Evolutionary conservation across 1,140 invertebrate species (phyloP).

Genomic region (Cherax quadricarinatus): DNA sequence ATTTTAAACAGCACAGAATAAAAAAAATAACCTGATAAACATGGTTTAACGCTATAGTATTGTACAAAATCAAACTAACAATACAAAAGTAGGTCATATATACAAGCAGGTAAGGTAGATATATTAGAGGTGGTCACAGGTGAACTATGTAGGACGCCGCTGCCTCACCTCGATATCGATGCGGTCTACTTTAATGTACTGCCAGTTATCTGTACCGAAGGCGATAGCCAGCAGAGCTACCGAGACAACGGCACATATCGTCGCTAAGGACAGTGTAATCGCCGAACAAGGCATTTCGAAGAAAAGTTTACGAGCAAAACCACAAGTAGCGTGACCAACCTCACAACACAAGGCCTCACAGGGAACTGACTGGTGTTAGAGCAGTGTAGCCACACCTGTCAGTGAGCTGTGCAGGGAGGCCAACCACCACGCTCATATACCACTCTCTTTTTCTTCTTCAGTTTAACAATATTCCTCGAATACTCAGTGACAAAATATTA

Average conservation of each 20-base stretch:
- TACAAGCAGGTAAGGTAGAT: too few species aligned
- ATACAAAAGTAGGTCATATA: too few species aligned
- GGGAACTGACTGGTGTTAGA: constrained; percentile 42
- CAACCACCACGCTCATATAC: not conserved
- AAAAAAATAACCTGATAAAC: too few species aligned
- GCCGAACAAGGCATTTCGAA: constrained; percentile 92
- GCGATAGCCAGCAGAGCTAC: constrained; percentile 93
- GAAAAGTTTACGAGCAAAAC: not conserved
- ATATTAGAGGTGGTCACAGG: too few species aligned
- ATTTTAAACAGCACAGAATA: too few species aligned
- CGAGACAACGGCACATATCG: constrained; percentile 94
- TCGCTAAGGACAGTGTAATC: constrained; percentile 94
- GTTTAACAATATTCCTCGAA: not conserved
- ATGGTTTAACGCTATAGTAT: too few species aligned
- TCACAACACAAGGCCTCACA: constrained; percentile 44
- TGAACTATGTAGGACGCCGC: too few species aligned
- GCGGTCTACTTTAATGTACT: constrained; percentile 92
- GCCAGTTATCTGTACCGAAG: constrained; percentile 97
- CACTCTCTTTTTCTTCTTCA: not conserved
- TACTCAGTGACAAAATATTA: not conserved
- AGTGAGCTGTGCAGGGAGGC: constrained; percentile 41
- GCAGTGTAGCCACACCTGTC: constrained; percentile 54
- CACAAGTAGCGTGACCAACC: constrained; percentile 23
- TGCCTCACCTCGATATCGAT: constrained; percentile 87
- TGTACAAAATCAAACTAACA: too few species aligned